These are phyloP conservation scores for Eretmochelys imbricata DNA, from an alignment of 2,113 vertebrate species.

Conservation along the genomic window DNA sequence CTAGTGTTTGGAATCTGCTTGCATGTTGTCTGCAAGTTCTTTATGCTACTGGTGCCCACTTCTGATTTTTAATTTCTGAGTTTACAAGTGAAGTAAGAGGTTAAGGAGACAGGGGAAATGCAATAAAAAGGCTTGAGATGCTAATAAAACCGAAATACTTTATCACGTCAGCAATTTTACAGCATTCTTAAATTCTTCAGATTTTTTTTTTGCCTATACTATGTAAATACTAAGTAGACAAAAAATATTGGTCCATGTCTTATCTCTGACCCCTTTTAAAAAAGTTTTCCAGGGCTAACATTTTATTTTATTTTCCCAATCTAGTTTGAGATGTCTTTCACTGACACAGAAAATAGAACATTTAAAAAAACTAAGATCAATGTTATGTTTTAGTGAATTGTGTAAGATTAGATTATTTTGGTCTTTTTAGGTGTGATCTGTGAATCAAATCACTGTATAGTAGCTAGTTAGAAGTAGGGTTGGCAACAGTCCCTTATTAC, in stretches of 20 bases:
- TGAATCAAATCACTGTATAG: neutral
- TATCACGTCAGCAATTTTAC: neutral
- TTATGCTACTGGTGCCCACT: neutral
- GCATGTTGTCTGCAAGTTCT: neutral
- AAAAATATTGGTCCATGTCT: constrained; percentile 27
- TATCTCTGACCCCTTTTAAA: constrained; percentile 8
- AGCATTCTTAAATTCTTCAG: neutral
- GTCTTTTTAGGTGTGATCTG: neutral
- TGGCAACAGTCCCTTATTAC: too few species aligned
- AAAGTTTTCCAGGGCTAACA: neutral
- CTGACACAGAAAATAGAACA: constrained; percentile 31
- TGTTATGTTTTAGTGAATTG: neutral
- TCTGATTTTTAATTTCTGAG: neutral
- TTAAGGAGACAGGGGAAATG: neutral
- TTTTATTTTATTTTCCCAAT: constrained; percentile 14
- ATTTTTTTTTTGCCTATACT: neutral
- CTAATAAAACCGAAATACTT: neutral
- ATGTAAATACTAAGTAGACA: neutral
- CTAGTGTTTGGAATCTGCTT: neutral
- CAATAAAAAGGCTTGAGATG: neutral
- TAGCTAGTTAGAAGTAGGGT: neutral
- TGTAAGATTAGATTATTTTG: neutral
- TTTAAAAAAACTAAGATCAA: constrained; percentile 5
- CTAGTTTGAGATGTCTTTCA: constrained; percentile 21
- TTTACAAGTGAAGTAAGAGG: neutral